Evolutionary conservation across 2,888 invertebrate genomes (phyloP).

Genomic region (Trisateles emortualis): DNA sequence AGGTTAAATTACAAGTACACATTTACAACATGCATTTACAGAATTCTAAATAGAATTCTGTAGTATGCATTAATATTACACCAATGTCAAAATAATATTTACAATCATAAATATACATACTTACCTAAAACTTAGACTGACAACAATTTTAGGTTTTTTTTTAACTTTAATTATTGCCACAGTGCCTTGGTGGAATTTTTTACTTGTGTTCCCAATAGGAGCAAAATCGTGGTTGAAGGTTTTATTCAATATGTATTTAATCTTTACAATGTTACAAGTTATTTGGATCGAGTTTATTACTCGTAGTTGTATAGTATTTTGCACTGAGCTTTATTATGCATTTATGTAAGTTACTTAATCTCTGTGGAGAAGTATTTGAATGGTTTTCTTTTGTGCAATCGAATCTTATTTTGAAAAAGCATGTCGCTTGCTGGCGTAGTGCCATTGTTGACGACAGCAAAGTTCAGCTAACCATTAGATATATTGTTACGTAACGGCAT

Average conservation of each 20-base stretch:
- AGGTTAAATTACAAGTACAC: constrained; percentile 38
- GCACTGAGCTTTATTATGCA: too few relatives aligned
- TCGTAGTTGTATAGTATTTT: too few relatives aligned
- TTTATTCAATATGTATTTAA: background rate
- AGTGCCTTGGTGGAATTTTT: background rate
- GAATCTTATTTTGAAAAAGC: background rate
- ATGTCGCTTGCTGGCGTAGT: background rate
- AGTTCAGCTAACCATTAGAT: too few relatives aligned
- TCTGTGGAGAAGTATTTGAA: background rate
- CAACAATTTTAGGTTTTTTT: background rate
- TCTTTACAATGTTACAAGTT: background rate
- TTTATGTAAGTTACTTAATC: too few relatives aligned
- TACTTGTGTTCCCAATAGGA: background rate
- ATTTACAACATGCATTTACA: constrained; percentile 21
- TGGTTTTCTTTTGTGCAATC: background rate
- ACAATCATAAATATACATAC: constrained; percentile 27
- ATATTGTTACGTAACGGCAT: constrained; percentile 9
- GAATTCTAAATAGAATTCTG: too few relatives aligned
- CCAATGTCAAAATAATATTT: constrained; percentile 47
- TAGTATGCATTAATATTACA: constrained; percentile 25
- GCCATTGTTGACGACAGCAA: constrained; percentile 2
- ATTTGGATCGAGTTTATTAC: too few relatives aligned
- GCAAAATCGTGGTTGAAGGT: background rate
- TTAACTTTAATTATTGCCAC: background rate
- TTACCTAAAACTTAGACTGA: background rate